These are phyloP conservation scores for Sphenopsis melanotis DNA, from an alignment of 2,797 vertebrate species.

Conservation along the genomic window DNA sequence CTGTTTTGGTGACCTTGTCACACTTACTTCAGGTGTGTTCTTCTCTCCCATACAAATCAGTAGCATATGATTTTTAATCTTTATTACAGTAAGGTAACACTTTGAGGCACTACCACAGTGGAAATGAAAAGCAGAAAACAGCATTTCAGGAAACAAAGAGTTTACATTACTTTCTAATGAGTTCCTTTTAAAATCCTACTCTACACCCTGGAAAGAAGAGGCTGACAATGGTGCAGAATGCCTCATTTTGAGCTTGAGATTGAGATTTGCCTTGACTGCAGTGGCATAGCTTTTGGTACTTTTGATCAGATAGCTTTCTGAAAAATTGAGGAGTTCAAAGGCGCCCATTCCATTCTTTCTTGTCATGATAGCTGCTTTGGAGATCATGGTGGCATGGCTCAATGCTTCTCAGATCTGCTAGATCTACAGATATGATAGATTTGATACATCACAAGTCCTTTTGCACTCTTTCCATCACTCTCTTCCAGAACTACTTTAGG, in stretches of 20 bases:
- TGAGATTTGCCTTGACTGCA: background rate
- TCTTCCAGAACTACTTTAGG: background rate
- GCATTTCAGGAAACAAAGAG: background rate
- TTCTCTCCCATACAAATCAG: background rate
- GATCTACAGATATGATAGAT: background rate
- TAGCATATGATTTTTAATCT: background rate
- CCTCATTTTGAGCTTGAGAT: background rate
- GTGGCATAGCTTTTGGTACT: background rate
- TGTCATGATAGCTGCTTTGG: background rate
- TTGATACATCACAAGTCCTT: background rate
- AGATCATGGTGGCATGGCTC: background rate
- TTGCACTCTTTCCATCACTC: background rate
- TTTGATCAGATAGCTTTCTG: background rate
- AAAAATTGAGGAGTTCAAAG: background rate
- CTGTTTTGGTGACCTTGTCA: background rate
- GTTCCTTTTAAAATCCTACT: background rate
- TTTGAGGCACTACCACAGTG: background rate
- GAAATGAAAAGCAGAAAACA: background rate
- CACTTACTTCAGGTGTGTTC: background rate
- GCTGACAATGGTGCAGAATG: background rate
- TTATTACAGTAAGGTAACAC: background rate
- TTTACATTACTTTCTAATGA: background rate
- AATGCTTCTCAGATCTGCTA: background rate
- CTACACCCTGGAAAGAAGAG: background rate
- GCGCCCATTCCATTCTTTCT: background rate